Evolutionary conservation across 2,888 invertebrate genomes (phyloP), one percentile per base, ranked within the genome.

Genomic region (Drosophila neonasuta): DNA sequence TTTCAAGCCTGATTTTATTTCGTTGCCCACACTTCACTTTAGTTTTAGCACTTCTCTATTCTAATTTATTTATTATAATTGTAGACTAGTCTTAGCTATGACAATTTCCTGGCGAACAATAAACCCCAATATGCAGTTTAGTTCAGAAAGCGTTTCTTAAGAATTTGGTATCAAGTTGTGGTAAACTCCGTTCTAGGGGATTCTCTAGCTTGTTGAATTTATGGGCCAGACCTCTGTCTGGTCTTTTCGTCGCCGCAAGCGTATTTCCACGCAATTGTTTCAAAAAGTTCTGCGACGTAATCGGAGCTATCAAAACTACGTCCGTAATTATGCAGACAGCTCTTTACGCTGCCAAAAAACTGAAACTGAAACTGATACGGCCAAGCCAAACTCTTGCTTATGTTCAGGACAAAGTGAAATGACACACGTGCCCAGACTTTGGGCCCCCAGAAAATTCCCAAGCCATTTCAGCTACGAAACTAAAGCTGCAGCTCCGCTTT

Each of bases 381-480:
- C 41, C 64, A 64, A 64, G 55, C 61, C 55, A 52, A 61, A 52
- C 44, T 55, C n/a, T 13, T 11, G 34, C 10, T 34, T 11, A 34
- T 34, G 34, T 10, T 11, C 36, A 36, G n/a, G 6, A 36, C 20
- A 69, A 58, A 13, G 64, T 68, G 32, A 50, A 77, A 69, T 78
- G 77, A 76, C 88, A 88, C 87, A 88, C 88, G 88, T 88, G 88
- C 77, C 77, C 66, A 60, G 59, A 60, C 65, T 13, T 13, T 45
- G 41, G 24, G 9, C 34, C 36, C 34, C 24, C 24, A 24, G 4
- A 24, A 34, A 5, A 8, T 9, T 7, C 10, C 29, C 24, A 32
- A 49, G 42, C 20, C 36, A 15, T 15, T 51, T 4, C 17, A 55
- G 66, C 11, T 39, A 39, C 29, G 29, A n/a, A 36, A 29, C 20